Conservation (phyloP, 35 echinoderm and acorn worm genomes). For the Hemicentrotus pulcherrimus region DNA sequence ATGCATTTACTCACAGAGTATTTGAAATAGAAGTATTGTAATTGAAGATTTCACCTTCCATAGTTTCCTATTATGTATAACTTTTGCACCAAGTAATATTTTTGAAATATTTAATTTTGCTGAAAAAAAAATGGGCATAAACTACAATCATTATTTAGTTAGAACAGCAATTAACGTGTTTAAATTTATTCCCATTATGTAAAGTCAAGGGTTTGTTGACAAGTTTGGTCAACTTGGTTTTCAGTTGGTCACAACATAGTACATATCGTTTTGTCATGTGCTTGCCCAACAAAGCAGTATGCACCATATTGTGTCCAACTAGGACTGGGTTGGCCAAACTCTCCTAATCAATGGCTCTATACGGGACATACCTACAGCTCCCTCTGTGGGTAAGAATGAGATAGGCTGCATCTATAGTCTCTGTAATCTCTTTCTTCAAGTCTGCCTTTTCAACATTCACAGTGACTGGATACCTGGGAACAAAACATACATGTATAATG, state of each 20-base stretch:
- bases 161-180: too few relatives aligned
- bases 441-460: conserved; percentile 65
- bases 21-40: too few relatives aligned
- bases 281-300: background rate
- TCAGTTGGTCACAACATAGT: background rate
- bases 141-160: too few relatives aligned
- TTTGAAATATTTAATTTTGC: too few relatives aligned
- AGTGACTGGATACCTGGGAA: conserved; percentile 70
- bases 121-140: too few relatives aligned
- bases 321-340: background rate
- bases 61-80: too few relatives aligned
- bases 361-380: conserved; percentile 58
- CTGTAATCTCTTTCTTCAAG: conserved; percentile 63
- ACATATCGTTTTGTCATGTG: background rate
- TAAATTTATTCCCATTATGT: too few relatives aligned
- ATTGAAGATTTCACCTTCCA: too few relatives aligned
- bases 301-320: background rate
- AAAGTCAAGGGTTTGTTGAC: too few relatives aligned
- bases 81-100: too few relatives aligned
- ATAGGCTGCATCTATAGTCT: conserved; percentile 59
- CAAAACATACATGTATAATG: background rate
- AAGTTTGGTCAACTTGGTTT: background rate
- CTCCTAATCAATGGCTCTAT: background rate
- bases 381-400: conserved; percentile 69
- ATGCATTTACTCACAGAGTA: too few relatives aligned